Evolutionary conservation across 2,113 vertebrate species (phyloP), one percentile per base, ranked within the genome.

Genomic region (Embiotoca jacksoni): DNA sequence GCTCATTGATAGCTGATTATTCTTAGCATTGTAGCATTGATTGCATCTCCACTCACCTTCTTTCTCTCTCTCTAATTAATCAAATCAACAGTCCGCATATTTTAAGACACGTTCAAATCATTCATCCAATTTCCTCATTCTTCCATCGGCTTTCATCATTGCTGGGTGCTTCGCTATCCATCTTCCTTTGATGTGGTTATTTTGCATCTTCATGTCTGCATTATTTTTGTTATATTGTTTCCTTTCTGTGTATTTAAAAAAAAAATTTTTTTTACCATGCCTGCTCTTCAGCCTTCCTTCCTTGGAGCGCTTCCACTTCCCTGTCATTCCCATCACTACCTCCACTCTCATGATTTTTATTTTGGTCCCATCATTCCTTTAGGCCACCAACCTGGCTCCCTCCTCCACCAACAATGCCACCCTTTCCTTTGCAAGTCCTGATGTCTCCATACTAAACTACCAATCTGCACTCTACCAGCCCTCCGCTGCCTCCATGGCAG

Each of bases 381-480:
- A 98, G 97, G 96, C 96, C 94, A 93, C 95, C 95, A 96, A 93
- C 95, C 94, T 97, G 95, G 96, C 96, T 96, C 96, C 97, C 96
- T 96, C 96, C 95, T 96, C 97, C 95, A 96, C 96, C 95, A 96
- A 95, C 96, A 97, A 97, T 96, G 96, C 96, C 95, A 97, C 96
- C 96, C 93, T 99, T 95, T 96, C 97, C 95, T 96, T 98, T 96
- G 94, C 96, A 95, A 97, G 97, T 95, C 96, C 96, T 0, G 96
- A 99, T 91, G 96, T 97, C 96, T 99, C 97, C 96, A 96, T 98
- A 96, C 97, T 98, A 96, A 98, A 98, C 96, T 98, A 97, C 96
- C 96, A 95, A 95, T 97, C 97, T 97, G 94, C 96, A 96, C 96
- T 98, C 96, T 98, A 95, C 96, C 97, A 99, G 98, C 96, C 98